These are phyloP conservation scores for Bagarius yarrelli DNA, from an alignment of 2,113 vertebrate species.

Conservation along the genomic window DNA sequence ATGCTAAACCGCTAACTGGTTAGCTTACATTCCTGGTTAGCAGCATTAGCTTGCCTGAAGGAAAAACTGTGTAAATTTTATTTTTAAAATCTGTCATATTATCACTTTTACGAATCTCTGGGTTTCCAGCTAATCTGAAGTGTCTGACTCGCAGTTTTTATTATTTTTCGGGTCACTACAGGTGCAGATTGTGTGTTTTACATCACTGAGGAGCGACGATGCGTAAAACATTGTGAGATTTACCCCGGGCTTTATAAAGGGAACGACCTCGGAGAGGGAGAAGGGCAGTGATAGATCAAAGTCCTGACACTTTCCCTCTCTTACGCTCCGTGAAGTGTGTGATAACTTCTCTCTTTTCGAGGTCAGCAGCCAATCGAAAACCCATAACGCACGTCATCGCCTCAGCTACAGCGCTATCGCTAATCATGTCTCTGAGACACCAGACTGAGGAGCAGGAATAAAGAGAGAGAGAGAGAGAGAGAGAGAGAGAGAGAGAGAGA, in stretches of 20 bases:
- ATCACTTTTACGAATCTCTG: background rate
- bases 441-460: constrained; percentile 48
- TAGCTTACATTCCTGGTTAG: background rate
- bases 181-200: background rate
- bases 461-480: background rate
- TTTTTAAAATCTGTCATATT: background rate
- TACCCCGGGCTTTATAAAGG: background rate
- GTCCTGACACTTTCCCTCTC: constrained; percentile 10
- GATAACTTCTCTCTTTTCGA: constrained; percentile 26
- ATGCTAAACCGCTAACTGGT: background rate
- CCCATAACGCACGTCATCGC: constrained; percentile 39
- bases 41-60: background rate
- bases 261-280: constrained; percentile 21
- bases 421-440: constrained; percentile 44
- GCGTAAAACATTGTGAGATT: constrained; percentile 7
- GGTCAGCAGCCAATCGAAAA: constrained; percentile 63
- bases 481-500: constrained; percentile 20
- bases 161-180: background rate
- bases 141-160: background rate
- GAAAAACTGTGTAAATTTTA: background rate
- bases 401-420: background rate
- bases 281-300: constrained; percentile 23
- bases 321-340: background rate
- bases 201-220: background rate
- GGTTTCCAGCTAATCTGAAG: background rate